Evolutionary conservation across 2,888 invertebrate genomes (phyloP).

Genomic region (Cryptophagus acutangulus): DNA sequence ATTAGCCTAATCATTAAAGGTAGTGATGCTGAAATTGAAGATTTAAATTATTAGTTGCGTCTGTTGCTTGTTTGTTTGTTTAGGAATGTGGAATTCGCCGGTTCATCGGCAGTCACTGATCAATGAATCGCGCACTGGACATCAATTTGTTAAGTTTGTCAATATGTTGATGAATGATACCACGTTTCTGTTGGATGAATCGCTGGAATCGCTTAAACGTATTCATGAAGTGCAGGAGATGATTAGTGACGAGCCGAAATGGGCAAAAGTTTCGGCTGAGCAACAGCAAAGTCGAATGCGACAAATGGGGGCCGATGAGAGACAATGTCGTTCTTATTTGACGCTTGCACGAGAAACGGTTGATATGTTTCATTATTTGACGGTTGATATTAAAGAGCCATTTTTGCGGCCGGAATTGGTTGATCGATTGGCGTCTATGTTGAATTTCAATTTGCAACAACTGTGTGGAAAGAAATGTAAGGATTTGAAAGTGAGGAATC

Average conservation of each 20-base stretch:
- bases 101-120: constrained; percentile 83
- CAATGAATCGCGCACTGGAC: constrained; percentile 84
- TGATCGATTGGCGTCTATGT: constrained; percentile 89
- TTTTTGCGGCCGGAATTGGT: constrained; percentile 91
- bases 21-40: constrained; percentile 20
- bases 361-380: constrained; percentile 96
- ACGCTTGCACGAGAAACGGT: constrained; percentile 93
- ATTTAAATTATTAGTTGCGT: not conserved
- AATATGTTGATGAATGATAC: constrained; percentile 99
- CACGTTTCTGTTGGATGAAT: constrained; percentile 94
- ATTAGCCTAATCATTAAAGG: constrained; percentile 93
- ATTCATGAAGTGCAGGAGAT: constrained; percentile 85
- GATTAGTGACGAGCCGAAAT: constrained; percentile 65
- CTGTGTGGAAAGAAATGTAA: constrained; percentile 95
- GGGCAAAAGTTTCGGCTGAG: constrained; percentile 62
- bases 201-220: constrained; percentile 82
- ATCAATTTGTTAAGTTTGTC: constrained; percentile 92
- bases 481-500: constrained; percentile 85
- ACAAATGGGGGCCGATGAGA: constrained; percentile 77
- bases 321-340: constrained; percentile 85
- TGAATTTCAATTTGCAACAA: constrained; percentile 96
- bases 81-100: constrained; percentile 85
- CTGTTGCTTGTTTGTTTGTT: constrained; percentile 8
- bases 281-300: constrained; percentile 71
- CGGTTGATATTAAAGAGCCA: constrained; percentile 89